phyloP scores from a whole-genome alignment of 1,140 invertebrate species.

The Meloidogyne hapla region DNA sequence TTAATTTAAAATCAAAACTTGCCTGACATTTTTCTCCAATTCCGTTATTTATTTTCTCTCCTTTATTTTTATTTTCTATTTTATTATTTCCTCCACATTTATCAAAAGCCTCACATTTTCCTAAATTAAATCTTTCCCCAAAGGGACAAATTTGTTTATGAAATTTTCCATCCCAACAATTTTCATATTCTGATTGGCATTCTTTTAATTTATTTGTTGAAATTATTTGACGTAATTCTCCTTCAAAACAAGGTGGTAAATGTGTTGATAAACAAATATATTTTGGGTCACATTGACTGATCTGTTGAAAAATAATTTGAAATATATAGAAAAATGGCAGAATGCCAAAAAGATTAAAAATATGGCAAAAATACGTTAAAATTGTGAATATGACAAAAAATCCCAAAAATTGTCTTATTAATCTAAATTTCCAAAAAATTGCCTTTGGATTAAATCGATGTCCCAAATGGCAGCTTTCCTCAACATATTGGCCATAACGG shows the following conservation, averaged over 20 bases:
- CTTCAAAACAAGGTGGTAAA: constrained; percentile 27
- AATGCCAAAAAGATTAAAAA: background rate
- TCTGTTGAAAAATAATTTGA: constrained; percentile 15
- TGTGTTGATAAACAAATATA: constrained; percentile 7
- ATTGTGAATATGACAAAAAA: too few species aligned
- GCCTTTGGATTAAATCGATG: constrained; percentile 33
- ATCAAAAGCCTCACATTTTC: background rate
- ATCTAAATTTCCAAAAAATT: background rate
- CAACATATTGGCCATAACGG: constrained; percentile 32
- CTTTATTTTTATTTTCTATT: background rate
- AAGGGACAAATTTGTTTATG: constrained; percentile 28
- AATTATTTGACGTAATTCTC: constrained; percentile 20
- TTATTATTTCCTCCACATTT: background rate
- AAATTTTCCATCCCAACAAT: constrained; percentile 31
- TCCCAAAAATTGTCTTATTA: background rate
- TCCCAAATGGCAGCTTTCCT: constrained; percentile 36
- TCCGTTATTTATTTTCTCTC: background rate
- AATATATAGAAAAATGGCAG: background rate
- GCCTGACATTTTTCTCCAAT: background rate
- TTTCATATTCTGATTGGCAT: constrained; percentile 24
- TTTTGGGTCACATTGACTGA: constrained; percentile 30
- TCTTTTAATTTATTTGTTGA: constrained; percentile 11
- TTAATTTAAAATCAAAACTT: background rate
- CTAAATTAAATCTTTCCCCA: constrained; percentile 21
- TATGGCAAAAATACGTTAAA: background rate